A percentile compares a stretch with the other conserved stretches of the same genome.
Evolutionary conservation across 2,113 vertebrate genomes (phyloP).

Genomic region (Brienomyrus longianalis): DNA sequence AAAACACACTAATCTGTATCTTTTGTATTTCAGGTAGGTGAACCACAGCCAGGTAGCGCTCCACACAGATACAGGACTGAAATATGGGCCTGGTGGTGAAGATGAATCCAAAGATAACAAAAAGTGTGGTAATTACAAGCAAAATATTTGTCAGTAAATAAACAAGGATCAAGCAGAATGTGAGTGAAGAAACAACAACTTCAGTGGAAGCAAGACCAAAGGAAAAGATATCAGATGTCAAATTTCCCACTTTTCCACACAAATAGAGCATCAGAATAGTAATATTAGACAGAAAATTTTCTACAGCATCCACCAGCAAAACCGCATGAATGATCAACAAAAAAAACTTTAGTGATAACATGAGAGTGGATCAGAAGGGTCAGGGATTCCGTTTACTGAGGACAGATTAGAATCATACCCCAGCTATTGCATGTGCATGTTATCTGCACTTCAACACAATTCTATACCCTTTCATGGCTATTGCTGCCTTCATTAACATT

Average conservation of each 20-base stretch:
- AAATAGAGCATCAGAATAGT: background rate
- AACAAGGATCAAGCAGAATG: background rate
- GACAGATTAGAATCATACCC: background rate
- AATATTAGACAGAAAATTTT: background rate
- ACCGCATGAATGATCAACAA: background rate
- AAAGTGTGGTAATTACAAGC: rapidly evolving
- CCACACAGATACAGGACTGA: background rate
- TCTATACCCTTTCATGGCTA: background rate
- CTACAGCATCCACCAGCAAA: background rate
- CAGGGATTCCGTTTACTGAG: background rate
- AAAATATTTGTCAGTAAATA: background rate
- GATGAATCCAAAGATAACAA: background rate
- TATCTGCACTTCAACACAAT: background rate
- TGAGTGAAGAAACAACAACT: background rate
- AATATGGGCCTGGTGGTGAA: background rate
- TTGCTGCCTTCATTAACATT: background rate
- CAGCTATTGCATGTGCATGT: background rate
- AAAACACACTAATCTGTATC: no score
- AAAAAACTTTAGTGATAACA: background rate
- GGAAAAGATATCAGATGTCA: background rate
- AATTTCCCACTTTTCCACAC: background rate
- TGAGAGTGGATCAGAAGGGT: background rate
- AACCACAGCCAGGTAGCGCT: background rate
- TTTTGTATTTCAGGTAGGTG: no score
- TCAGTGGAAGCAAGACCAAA: background rate